A percentile compares a stretch with the other conserved stretches of the same genome.
Evolutionary conservation across 2,113 vertebrate species (phyloP).

Genomic region (Microcebus griseorufus): DNA sequence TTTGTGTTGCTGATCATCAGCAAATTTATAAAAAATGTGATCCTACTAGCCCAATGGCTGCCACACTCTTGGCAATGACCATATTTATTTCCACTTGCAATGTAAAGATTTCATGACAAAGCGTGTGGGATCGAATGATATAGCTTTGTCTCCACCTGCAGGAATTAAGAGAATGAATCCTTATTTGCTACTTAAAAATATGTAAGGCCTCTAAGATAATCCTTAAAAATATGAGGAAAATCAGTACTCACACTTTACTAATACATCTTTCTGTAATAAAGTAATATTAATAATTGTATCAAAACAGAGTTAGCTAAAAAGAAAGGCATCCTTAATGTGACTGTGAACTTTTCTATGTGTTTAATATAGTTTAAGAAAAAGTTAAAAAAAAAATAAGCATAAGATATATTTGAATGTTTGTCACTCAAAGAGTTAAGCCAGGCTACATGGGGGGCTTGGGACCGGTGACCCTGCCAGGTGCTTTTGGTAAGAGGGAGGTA

Average conservation of each 20-base stretch:
- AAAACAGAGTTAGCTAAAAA: not conserved
- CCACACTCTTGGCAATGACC: not conserved
- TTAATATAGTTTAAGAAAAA: too few relatives aligned
- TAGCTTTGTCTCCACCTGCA: conserved; percentile 79
- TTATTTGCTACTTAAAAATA: conserved; percentile 5
- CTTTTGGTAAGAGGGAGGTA: conserved; percentile 40
- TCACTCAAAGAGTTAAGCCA: conserved; percentile 44
- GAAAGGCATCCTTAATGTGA: not conserved
- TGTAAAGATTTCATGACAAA: conserved; percentile 19
- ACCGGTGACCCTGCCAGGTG: conserved; percentile 61
- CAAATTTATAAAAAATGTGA: not conserved
- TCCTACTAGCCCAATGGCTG: not conserved
- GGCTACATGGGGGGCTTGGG: not conserved
- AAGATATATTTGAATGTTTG: conserved; percentile 2
- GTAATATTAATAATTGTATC: not conserved
- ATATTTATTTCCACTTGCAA: not conserved
- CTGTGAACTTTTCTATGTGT: too few relatives aligned
- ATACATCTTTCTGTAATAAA: not conserved
- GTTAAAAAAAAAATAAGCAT: too few relatives aligned
- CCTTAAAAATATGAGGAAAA: not conserved
- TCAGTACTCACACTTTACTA: not conserved
- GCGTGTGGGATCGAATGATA: not conserved
- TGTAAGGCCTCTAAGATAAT: not conserved
- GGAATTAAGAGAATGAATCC: conserved; percentile 55
- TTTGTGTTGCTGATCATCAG: not conserved